These are phyloP conservation scores for Thomomys bottae DNA, from an alignment of 2,113 vertebrate species.

Conservation along the genomic window DNA sequence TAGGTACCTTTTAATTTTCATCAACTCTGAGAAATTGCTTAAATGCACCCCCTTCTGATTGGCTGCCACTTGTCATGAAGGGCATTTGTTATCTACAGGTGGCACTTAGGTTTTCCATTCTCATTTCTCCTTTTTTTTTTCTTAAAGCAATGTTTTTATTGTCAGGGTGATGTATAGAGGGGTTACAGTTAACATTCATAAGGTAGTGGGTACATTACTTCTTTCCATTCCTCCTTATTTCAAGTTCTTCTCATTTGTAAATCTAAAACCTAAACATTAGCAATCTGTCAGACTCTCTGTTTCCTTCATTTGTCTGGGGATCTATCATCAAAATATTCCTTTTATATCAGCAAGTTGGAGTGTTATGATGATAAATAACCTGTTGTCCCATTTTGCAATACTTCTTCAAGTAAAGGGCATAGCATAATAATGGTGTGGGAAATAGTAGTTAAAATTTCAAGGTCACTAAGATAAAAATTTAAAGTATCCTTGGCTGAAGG, in stretches of 20 bases:
- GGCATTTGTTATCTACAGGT: not conserved
- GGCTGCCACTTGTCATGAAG: not conserved
- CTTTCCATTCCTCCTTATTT: slow-evolving; percentile 30
- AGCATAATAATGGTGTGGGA: not conserved
- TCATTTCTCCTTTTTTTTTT: slow-evolving; percentile 24
- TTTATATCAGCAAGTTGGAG: slow-evolving; percentile 43
- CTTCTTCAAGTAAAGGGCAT: slow-evolving; percentile 9
- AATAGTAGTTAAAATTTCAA: not conserved
- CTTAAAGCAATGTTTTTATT: too few species aligned
- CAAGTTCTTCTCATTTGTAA: slow-evolving; percentile 52
- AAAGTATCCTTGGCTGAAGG: slow-evolving; percentile 30
- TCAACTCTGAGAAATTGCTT: slow-evolving; percentile 19
- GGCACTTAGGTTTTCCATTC: slow-evolving; percentile 28
- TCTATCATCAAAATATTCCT: slow-evolving; percentile 39
- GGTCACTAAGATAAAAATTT: not conserved
- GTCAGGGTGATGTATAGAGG: too few species aligned
- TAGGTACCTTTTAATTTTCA: not conserved
- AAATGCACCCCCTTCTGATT: not conserved
- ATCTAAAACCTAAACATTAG: slow-evolving; percentile 52
- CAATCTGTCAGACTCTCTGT: slow-evolving; percentile 40
- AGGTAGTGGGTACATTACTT: too few species aligned
- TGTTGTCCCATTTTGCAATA: not conserved
- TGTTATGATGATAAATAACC: slow-evolving; percentile 52
- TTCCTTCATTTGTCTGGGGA: slow-evolving; percentile 46
- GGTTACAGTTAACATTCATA: too few species aligned